Conservation (phyloP, 2,888 invertebrate genomes). For the Caenorhabditis uteleia region DNA sequence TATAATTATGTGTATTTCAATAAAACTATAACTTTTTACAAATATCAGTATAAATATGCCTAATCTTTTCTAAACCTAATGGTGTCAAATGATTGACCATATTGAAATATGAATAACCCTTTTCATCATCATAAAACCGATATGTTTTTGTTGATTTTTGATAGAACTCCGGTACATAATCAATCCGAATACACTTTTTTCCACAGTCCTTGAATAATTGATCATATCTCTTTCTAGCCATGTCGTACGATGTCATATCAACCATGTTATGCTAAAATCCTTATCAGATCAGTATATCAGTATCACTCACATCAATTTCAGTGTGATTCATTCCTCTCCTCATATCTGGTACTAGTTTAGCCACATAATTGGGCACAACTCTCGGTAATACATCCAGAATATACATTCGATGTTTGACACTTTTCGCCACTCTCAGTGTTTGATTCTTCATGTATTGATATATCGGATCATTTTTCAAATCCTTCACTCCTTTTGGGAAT, state of each 20-base stretch:
- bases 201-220: not conserved
- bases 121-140: not conserved
- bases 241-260: not conserved
- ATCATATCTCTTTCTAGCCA: not conserved
- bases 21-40: slow-evolving; percentile 2
- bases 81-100: slow-evolving; percentile 6
- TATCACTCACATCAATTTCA: not conserved
- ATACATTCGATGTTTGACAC: slow-evolving; percentile 9
- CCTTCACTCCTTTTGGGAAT: too few species aligned
- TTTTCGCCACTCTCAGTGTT: not conserved
- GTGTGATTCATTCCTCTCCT: too few species aligned
- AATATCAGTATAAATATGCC: not conserved
- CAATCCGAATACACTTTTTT: not conserved
- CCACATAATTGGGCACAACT: too few species aligned
- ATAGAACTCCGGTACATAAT: not conserved
- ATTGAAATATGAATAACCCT: not conserved
- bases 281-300: not conserved
- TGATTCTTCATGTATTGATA: slow-evolving; percentile 11
- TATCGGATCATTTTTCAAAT: slow-evolving; percentile 5
- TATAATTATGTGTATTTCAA: too few species aligned
- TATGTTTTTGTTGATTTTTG: not conserved
- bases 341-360: too few species aligned
- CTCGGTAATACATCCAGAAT: slow-evolving; percentile 12
- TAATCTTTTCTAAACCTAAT: slow-evolving; percentile 5
- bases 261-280: not conserved